Conservation (phyloP, 2,113 vertebrate genomes). For the Actenoides hombroni region DNA sequence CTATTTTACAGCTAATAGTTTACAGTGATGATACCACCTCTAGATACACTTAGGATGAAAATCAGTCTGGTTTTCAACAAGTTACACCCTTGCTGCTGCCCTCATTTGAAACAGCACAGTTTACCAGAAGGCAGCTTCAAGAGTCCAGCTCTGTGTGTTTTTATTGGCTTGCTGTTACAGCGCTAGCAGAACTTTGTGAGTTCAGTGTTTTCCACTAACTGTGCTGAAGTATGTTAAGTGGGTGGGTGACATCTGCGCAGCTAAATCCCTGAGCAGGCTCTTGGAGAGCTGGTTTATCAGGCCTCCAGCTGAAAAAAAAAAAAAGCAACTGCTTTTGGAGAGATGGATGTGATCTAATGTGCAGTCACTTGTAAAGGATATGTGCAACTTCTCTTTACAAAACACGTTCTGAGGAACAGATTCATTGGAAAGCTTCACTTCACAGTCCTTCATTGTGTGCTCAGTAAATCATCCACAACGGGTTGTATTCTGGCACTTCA, state of each 20-base stretch:
- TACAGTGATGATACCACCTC: background rate
- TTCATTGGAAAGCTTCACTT: background rate
- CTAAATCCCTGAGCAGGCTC: background rate
- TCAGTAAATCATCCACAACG: background rate
- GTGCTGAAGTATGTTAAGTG: fast-evolving
- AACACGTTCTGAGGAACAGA: background rate
- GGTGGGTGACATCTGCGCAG: background rate
- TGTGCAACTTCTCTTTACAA: background rate
- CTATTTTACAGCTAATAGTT: background rate
- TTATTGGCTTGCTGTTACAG: background rate
- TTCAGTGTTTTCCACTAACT: background rate
- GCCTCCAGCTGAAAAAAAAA: background rate
- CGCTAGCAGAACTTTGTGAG: background rate
- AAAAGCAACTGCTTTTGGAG: background rate
- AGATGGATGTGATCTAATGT: background rate
- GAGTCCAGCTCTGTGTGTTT: background rate
- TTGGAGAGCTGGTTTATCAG: background rate
- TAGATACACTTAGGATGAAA: background rate
- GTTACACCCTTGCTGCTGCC: background rate
- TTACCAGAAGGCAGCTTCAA: background rate
- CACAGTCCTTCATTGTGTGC: background rate
- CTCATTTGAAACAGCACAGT: background rate
- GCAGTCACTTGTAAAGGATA: background rate
- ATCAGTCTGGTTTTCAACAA: background rate
- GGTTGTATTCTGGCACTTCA: background rate